Conservation (phyloP, 2,888 invertebrate species). For the Pterobdella sp. region DNA sequence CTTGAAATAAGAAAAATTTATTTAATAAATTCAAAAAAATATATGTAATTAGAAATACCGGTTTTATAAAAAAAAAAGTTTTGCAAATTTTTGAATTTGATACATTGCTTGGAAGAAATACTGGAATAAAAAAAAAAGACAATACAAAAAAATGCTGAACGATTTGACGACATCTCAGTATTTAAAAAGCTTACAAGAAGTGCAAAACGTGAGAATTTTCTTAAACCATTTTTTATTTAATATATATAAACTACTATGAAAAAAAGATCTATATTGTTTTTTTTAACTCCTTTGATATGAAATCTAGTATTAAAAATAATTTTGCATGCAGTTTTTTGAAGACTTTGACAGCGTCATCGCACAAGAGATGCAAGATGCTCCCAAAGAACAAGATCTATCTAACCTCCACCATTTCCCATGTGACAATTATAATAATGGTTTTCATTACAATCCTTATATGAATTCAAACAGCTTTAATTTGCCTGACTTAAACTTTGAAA, state of each 20-base stretch:
- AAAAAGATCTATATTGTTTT: not conserved
- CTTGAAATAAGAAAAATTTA: no score
- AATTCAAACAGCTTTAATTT: no score
- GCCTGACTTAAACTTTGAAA: no score
- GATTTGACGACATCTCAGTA: not conserved
- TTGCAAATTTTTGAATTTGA: no score
- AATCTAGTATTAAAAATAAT: not conserved
- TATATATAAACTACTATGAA: not conserved
- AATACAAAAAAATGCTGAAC: not conserved
- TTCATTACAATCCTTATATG: no score
- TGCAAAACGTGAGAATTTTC: not conserved
- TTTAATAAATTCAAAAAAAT: no score
- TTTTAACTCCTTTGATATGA: not conserved
- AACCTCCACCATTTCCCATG: not conserved
- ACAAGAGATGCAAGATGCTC: conserved; percentile 13
- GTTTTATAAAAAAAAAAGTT: no score
- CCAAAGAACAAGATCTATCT: not conserved
- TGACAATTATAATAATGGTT: not conserved
- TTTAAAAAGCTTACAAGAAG: not conserved
- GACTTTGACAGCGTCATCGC: conserved; percentile 23
- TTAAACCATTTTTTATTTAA: not conserved
- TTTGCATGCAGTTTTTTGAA: conserved; percentile 21
- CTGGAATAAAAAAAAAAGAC: no score
- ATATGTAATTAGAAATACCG: no score
- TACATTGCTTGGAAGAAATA: no score